These are phyloP conservation scores for Melanotus villosus DNA, from an alignment of 2,888 invertebrate species.

Conservation along the genomic window DNA sequence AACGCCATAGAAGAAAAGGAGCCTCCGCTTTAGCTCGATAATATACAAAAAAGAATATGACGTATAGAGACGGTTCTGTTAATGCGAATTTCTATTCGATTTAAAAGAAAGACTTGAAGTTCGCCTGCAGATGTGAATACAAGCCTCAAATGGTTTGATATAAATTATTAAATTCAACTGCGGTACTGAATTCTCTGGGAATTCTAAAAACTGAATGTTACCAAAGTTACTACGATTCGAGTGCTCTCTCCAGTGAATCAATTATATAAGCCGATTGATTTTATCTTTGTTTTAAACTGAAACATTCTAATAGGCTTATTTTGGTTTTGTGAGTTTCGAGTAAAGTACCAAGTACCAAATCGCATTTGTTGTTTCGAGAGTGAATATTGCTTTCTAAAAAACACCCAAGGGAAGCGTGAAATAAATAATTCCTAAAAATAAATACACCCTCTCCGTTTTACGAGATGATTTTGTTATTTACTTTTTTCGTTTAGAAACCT, in stretches of 20 bases:
- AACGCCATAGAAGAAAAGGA: constrained; percentile 15
- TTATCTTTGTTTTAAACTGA: constrained; percentile 37
- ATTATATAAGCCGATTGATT: constrained; percentile 42
- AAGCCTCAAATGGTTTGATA: too few relatives aligned
- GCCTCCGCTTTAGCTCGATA: constrained; percentile 4
- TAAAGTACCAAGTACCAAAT: neutral
- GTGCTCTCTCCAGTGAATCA: constrained; percentile 36
- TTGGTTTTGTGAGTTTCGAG: neutral
- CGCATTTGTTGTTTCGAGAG: neutral
- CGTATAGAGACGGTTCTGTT: constrained; percentile 23
- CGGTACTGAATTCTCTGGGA: constrained; percentile 31
- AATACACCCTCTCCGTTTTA: too few relatives aligned
- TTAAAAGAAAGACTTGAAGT: constrained; percentile 32
- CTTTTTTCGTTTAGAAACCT: too few relatives aligned
- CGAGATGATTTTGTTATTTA: too few relatives aligned
- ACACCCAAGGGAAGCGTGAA: too few relatives aligned
- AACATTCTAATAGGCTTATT: constrained; percentile 30
- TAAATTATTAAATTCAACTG: too few relatives aligned
- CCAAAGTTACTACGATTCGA: constrained; percentile 36
- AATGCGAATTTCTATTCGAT: constrained; percentile 34
- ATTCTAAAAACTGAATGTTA: constrained; percentile 41
- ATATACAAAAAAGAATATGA: constrained; percentile 30
- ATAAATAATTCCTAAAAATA: too few relatives aligned
- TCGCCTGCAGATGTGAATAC: constrained; percentile 17
- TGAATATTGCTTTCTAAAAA: too few relatives aligned